These are phyloP conservation scores for Psephotus haematonotus DNA, from an alignment of 2,113 vertebrate species.

Conservation along the genomic window DNA sequence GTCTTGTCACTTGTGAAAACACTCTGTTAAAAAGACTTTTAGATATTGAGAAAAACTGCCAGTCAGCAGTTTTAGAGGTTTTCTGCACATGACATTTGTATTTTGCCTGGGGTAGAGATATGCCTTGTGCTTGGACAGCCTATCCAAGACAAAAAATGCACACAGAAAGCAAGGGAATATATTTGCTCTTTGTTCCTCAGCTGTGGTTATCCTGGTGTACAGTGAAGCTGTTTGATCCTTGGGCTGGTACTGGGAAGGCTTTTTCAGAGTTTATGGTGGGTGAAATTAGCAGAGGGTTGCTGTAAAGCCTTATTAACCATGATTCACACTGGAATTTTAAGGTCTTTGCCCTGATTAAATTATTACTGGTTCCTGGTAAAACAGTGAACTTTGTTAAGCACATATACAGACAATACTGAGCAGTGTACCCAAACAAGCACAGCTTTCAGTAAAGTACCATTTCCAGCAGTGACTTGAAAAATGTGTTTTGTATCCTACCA, in stretches of 20 bases:
- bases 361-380: not conserved
- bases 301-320: not conserved
- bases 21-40: not conserved
- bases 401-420: not conserved
- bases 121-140: rapidly evolving
- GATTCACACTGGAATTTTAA: not conserved
- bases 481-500: not conserved
- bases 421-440: not conserved
- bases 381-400: not conserved
- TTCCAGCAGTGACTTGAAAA: not conserved
- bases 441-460: not conserved
- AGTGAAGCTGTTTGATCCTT: not conserved
- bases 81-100: not conserved
- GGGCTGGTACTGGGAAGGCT: not conserved
- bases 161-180: not conserved
- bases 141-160: not conserved
- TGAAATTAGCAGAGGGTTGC: not conserved
- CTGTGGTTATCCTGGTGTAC: not conserved
- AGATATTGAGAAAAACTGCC: not conserved
- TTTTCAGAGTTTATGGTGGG: not conserved
- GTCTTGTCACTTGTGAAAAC: not conserved
- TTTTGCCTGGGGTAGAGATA: not conserved
- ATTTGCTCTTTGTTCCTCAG: not conserved
- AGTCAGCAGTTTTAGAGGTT: not conserved
- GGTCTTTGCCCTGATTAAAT: not conserved